Evolutionary conservation across 2,888 invertebrate genomes (phyloP).

Genomic region (Drosophila acutilabella): DNA sequence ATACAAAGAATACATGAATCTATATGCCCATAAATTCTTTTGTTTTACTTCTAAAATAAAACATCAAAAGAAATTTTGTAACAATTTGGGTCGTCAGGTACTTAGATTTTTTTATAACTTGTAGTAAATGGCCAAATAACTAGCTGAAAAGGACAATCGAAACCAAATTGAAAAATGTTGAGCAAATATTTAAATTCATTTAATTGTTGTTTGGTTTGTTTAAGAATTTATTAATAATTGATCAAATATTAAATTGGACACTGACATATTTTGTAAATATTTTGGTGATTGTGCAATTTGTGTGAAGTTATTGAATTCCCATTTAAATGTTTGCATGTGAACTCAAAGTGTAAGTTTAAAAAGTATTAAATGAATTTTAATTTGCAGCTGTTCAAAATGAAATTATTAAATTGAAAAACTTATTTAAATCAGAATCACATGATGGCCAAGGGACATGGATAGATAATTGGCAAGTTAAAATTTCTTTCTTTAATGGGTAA

Average conservation of each 20-base stretch:
- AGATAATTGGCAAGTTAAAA: too few species aligned
- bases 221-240: not conserved
- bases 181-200: not conserved
- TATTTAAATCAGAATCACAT: too few species aligned
- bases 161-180: not conserved
- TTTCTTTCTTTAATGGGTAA: too few species aligned
- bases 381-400: too few species aligned
- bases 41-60: conserved; percentile 10
- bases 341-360: too few species aligned
- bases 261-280: conserved; percentile 8
- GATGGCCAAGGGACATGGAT: too few species aligned
- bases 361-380: too few species aligned
- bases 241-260: conserved; percentile 2
- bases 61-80: conserved; percentile 5
- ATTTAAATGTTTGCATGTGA: too few species aligned
- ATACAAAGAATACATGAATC: conserved; percentile 12
- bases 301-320: not conserved
- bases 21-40: conserved; percentile 45
- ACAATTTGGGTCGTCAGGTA: not conserved
- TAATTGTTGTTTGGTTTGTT: not conserved
- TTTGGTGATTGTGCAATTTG: not conserved
- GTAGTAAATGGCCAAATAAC: not conserved
- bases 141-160: not conserved
- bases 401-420: too few species aligned
- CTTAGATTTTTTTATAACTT: conserved; percentile 23